Evolutionary conservation across 1,140 invertebrate species (phyloP).

Genomic region (Micrasema minimum): DNA sequence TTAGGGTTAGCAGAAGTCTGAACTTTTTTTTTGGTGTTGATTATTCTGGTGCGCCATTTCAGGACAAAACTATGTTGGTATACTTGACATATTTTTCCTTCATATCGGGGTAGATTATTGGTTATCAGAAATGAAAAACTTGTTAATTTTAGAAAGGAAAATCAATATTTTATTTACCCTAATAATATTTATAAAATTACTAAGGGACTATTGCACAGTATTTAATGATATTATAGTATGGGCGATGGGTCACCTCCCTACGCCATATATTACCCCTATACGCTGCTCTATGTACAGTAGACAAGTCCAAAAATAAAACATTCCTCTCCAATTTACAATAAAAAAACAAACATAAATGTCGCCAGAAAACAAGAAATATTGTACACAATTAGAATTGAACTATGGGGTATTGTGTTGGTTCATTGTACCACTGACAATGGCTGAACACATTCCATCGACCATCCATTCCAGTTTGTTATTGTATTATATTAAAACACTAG

Average conservation of each 20-base stretch:
- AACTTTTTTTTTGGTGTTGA: too few species aligned
- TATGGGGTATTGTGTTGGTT: neutral
- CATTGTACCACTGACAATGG: neutral
- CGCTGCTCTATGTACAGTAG: conserved; percentile 20
- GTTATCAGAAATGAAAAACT: conserved; percentile 14
- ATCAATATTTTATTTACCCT: conserved; percentile 46
- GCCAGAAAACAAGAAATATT: neutral
- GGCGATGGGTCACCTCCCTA: neutral
- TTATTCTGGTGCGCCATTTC: too few species aligned
- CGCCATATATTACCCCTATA: too few species aligned
- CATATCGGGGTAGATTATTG: neutral
- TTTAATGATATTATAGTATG: conserved; percentile 42
- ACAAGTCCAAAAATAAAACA: conserved; percentile 35
- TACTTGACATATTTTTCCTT: too few species aligned
- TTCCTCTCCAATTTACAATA: conserved; percentile 11
- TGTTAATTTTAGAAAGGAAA: conserved; percentile 28
- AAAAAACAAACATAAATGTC: conserved; percentile 6
- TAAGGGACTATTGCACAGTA: conserved; percentile 47
- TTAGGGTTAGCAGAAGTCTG: too few species aligned
- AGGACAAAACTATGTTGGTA: too few species aligned
- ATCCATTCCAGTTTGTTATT: conserved; percentile 32
- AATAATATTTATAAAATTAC: conserved; percentile 49
- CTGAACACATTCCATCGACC: neutral
- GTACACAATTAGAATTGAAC: conserved; percentile 11
- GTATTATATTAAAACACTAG: conserved; percentile 21